These are phyloP conservation scores for Malurus splendens DNA, from an alignment of 2,797 vertebrate genomes.

Conservation along the genomic window DNA sequence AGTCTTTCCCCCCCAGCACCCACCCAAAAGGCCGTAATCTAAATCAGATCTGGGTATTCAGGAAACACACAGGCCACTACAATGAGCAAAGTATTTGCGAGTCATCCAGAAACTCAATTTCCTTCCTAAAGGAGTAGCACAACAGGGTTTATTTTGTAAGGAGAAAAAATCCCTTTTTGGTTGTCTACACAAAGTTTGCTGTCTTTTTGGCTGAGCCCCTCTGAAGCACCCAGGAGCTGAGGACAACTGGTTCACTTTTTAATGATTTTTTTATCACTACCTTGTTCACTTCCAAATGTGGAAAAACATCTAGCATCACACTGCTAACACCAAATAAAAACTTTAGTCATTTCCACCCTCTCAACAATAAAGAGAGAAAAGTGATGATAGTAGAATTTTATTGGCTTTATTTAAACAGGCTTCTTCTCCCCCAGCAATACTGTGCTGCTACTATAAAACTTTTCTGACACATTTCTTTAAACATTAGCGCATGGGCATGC, in stretches of 20 bases:
- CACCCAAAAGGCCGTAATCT: conserved; percentile 3
- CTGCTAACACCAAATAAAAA: conserved; percentile 56
- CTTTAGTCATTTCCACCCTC: conserved; percentile 46
- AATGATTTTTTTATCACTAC: conserved; percentile 43
- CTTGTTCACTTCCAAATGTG: conserved; percentile 47
- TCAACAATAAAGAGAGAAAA: conserved; percentile 48
- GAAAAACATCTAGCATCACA: conserved; percentile 29
- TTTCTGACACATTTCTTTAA: conserved; percentile 63
- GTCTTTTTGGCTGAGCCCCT: conserved; percentile 10
- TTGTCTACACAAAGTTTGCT: background rate
- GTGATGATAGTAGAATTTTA: conserved; percentile 46
- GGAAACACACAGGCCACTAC: conserved; percentile 28
- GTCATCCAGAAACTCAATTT: conserved; percentile 54
- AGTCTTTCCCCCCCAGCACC: background rate
- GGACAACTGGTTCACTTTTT: conserved; percentile 20
- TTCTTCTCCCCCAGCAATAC: conserved; percentile 52
- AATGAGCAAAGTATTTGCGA: conserved; percentile 51
- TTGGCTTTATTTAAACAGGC: conserved; percentile 51
- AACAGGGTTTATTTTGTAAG: conserved; percentile 40
- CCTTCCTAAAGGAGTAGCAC: conserved; percentile 50
- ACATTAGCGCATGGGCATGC: conserved; percentile 31
- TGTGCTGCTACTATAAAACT: conserved; percentile 45
- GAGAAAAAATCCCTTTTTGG: background rate
- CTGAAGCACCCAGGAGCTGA: conserved; percentile 7
- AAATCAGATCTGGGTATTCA: conserved; percentile 59